These are phyloP conservation scores for Crossocerus cetratus DNA, from an alignment of 2,888 invertebrate genomes.

Conservation along the genomic window DNA sequence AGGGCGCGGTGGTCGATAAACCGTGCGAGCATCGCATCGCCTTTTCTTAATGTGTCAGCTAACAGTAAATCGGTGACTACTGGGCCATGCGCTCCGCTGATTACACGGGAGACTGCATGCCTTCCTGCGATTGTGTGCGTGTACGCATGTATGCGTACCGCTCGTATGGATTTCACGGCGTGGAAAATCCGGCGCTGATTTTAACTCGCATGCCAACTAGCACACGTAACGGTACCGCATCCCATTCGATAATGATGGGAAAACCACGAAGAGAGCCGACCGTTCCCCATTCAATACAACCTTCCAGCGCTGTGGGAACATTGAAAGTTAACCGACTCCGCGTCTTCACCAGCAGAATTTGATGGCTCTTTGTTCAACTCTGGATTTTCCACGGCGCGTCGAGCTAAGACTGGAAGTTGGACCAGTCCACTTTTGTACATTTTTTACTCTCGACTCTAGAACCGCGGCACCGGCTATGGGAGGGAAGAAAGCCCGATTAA, in stretches of 20 bases:
- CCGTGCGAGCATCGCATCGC: neutral
- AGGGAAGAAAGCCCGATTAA: conserved; percentile 9
- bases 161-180: conserved; percentile 6
- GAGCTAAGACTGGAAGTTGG: conserved; percentile 7
- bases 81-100: conserved; percentile 4
- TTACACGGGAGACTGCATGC: conserved; percentile 39
- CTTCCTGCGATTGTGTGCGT: conserved; percentile 30
- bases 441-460: conserved; percentile 21
- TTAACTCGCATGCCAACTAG: conserved; percentile 8
- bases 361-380: conserved; percentile 3
- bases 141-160: conserved; percentile 31
- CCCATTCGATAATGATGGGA: too few species aligned
- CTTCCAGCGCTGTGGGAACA: too few species aligned
- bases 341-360: neutral
- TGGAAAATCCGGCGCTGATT: conserved; percentile 42
- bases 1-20: neutral
- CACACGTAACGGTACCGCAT: too few species aligned
- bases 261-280: too few species aligned
- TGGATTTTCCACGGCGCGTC: conserved; percentile 14
- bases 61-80: conserved; percentile 1
- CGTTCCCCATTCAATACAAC: too few species aligned
- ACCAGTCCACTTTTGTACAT: conserved; percentile 45
- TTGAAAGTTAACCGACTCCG: neutral
- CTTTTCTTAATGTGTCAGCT: neutral
- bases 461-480: neutral